A percentile compares a stretch with the other conserved stretches of the same genome.
phyloP scores from a whole-genome alignment of 2,113 vertebrate species.

The Grantiella picta region DNA sequence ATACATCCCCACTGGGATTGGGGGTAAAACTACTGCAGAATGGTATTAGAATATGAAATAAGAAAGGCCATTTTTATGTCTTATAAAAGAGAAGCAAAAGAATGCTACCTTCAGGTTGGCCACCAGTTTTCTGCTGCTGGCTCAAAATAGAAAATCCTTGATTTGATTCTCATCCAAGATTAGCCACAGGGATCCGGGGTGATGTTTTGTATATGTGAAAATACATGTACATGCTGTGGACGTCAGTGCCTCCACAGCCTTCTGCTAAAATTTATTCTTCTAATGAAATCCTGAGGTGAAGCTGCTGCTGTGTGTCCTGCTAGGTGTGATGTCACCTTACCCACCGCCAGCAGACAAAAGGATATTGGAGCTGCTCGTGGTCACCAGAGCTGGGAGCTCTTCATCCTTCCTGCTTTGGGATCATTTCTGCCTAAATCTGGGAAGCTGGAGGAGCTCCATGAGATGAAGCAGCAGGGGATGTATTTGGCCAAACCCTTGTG shows the following conservation, averaged over 20 bases:
- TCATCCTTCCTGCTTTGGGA: not conserved
- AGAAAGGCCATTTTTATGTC: not conserved
- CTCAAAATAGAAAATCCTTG: not conserved
- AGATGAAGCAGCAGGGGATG: accelerated
- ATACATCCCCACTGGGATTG: not conserved
- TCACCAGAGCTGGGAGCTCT: not conserved
- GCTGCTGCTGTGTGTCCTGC: not conserved
- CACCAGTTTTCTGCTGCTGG: not conserved
- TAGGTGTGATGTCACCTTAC: not conserved
- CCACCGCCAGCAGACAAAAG: not conserved
- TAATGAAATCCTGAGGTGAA: not conserved
- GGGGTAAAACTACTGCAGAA: not conserved
- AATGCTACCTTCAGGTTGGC: not conserved
- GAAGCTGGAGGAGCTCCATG: not conserved
- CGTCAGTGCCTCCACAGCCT: not conserved
- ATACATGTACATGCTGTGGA: not conserved
- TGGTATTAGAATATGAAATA: not conserved
- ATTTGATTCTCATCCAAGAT: not conserved
- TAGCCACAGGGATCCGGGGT: not conserved
- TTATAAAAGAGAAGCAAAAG: not conserved
- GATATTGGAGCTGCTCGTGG: not conserved
- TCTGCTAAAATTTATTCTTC: not conserved
- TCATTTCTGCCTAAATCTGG: not conserved
- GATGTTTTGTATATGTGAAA: not conserved
- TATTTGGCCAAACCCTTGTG: accelerated